Evolutionary conservation across 2,797 vertebrate genomes (phyloP).

Genomic region (Alca torda): DNA sequence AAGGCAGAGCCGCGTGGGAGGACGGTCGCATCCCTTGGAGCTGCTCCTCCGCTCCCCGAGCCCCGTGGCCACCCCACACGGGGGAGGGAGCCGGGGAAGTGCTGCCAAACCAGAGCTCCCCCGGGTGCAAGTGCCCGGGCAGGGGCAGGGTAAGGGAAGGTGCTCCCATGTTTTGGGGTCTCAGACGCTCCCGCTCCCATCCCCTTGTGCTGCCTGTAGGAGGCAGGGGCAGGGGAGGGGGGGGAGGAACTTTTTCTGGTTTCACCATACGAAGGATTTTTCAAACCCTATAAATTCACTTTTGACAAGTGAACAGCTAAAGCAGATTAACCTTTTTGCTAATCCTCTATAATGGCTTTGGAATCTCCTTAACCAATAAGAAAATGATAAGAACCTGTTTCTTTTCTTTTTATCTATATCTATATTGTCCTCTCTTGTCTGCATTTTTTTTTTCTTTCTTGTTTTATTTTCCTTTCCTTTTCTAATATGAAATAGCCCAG

Average conservation of each 20-base stretch:
- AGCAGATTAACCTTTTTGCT: slow-evolving; percentile 84
- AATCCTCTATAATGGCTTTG: slow-evolving; percentile 90
- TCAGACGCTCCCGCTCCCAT: background rate
- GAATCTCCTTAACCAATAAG: slow-evolving; percentile 80
- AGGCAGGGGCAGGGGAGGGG: background rate
- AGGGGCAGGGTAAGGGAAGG: background rate
- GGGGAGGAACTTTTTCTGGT: background rate
- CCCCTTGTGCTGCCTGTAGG: background rate
- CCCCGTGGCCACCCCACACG: fast-evolving
- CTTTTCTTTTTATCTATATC: slow-evolving; percentile 71
- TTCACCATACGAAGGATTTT: slow-evolving; percentile 60
- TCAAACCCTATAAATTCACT: slow-evolving; percentile 72
- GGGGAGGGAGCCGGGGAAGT: background rate
- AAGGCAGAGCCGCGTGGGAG: background rate
- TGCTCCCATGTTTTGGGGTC: background rate
- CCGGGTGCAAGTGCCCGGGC: background rate
- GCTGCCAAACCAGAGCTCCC: background rate
- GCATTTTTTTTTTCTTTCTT: slow-evolving; percentile 34
- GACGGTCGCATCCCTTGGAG: background rate
- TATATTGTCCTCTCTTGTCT: slow-evolving; percentile 65
- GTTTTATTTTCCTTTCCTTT: slow-evolving; percentile 69
- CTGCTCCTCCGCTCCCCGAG: background rate
- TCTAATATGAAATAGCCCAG: slow-evolving; percentile 68
- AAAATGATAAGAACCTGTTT: slow-evolving; percentile 70
- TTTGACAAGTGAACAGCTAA: slow-evolving; percentile 79